Percentiles rank a stretch among this genome's conserved stretches.
Evolutionary conservation across 64 coral and sea anemone species (phyloP).

Genomic region (Porites lutea): DNA sequence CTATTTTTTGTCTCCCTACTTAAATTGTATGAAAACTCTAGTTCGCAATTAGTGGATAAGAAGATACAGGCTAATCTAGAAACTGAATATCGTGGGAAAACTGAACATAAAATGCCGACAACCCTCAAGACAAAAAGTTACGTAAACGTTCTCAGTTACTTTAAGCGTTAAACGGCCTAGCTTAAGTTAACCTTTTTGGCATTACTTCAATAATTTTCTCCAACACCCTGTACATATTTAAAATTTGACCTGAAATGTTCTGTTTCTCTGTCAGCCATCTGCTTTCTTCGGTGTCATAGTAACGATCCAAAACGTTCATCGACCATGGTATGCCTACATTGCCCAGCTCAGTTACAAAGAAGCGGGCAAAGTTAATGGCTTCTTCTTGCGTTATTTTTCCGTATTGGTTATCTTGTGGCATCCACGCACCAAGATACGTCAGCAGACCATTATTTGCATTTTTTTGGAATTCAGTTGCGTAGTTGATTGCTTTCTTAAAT

Average conservation of each 20-base stretch:
- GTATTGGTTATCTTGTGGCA: constrained; percentile 38
- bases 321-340: constrained; percentile 70
- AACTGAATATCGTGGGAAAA: too few species aligned
- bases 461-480: constrained; percentile 24
- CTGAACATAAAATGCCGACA: too few species aligned
- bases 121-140: too few species aligned
- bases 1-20: too few species aligned
- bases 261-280: constrained; percentile 41
- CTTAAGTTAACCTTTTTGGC: too few species aligned
- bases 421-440: constrained; percentile 76
- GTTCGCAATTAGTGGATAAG: too few species aligned
- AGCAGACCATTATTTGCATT: not conserved
- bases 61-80: too few species aligned
- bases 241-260: not conserved
- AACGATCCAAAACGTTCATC: constrained; percentile 75
- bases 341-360: constrained; percentile 53
- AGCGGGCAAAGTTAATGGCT: constrained; percentile 60
- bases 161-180: too few species aligned
- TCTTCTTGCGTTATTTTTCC: constrained; percentile 42
- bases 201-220: constrained; percentile 31
- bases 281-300: constrained; percentile 76
- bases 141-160: too few species aligned
- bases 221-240: constrained; percentile 40
- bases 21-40: too few species aligned
- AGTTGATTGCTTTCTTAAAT: constrained; percentile 40